Evolutionary conservation across 1,140 invertebrate species (phyloP).

Genomic region (Marisa cornuarietis): DNA sequence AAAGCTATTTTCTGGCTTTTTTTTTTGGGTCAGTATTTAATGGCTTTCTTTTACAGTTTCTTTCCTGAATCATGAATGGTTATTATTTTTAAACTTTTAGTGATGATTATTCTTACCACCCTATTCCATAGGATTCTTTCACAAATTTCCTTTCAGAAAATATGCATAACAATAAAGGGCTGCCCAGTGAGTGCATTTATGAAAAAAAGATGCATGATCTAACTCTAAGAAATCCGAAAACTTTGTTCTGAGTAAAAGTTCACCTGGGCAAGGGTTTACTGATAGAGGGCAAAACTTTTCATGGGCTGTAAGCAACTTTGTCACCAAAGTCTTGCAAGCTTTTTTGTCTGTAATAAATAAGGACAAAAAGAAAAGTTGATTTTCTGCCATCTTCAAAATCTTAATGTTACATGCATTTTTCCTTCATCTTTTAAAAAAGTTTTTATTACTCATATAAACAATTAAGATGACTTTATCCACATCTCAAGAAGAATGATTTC

Average conservation of each 20-base stretch:
- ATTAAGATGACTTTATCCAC: too few species aligned
- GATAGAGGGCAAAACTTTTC: slow-evolving; percentile 34
- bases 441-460: background rate
- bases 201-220: background rate
- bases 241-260: background rate
- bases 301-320: slow-evolving; percentile 31
- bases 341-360: slow-evolving; percentile 38
- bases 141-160: too few species aligned
- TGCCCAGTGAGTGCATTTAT: background rate
- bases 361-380: background rate
- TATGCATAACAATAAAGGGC: background rate
- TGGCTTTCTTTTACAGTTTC: too few species aligned
- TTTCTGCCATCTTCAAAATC: background rate
- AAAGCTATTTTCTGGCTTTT: too few species aligned
- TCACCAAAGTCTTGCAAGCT: slow-evolving; percentile 34
- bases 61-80: too few species aligned
- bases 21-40: too few species aligned
- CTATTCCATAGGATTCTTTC: too few species aligned
- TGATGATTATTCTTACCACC: too few species aligned
- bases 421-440: background rate
- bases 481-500: too few species aligned
- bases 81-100: too few species aligned
- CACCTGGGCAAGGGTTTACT: slow-evolving; percentile 41
- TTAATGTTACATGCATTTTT: background rate
- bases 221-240: background rate